Evolutionary conservation across 2,888 invertebrate species (phyloP).

Genomic region (Synergus laeviventris): DNA sequence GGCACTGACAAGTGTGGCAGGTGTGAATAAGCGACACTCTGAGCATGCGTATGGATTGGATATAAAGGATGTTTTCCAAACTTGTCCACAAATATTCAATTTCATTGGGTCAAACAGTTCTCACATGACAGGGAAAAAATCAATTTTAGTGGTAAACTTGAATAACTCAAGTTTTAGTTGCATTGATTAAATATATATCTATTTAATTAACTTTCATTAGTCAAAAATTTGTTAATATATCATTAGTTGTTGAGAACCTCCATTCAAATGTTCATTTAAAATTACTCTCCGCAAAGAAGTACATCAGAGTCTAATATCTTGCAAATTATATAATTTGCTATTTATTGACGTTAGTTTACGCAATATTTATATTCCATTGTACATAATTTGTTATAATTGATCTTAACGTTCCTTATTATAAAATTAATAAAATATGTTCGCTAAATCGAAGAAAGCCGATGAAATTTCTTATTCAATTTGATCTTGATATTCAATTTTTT

Average conservation of each 20-base stretch:
- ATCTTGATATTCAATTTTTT: background rate
- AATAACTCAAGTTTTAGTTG: background rate
- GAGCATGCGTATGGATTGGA: background rate
- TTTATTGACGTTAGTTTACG: conserved; percentile 37
- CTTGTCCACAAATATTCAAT: background rate
- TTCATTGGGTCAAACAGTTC: background rate
- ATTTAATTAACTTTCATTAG: background rate
- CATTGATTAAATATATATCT: background rate
- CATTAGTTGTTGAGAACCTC: background rate
- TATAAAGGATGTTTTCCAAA: background rate
- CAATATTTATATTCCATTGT: conserved; percentile 35
- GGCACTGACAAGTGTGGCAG: no score
- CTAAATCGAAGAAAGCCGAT: conserved; percentile 41
- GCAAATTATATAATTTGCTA: conserved; percentile 39
- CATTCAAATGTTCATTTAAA: background rate
- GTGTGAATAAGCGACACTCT: background rate
- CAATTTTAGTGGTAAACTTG: background rate
- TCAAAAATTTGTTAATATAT: background rate
- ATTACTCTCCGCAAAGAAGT: background rate
- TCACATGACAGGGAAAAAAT: background rate
- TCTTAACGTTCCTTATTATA: conserved; percentile 41
- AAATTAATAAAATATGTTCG: conserved; percentile 48
- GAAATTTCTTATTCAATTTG: conserved; percentile 30
- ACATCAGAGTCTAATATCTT: conserved; percentile 20
- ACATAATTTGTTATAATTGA: conserved; percentile 43